phyloP scores from a whole-genome alignment of 2,797 vertebrate species.

The Microhierax caerulescens region DNA sequence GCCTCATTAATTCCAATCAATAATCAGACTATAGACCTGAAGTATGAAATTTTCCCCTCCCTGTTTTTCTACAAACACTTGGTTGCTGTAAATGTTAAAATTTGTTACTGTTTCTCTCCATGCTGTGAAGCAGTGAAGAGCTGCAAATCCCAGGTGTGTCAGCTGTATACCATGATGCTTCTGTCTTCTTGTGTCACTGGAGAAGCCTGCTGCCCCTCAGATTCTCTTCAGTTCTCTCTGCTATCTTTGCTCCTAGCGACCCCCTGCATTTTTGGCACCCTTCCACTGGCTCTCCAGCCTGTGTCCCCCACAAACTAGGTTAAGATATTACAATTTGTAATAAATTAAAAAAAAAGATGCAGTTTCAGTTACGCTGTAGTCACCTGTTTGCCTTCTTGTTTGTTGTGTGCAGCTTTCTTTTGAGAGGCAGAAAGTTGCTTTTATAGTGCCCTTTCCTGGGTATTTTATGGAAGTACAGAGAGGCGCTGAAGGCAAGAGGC shows the following conservation, averaged over 20 bases:
- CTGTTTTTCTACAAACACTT: not conserved
- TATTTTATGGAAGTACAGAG: not conserved
- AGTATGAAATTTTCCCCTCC: not conserved
- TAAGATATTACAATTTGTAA: rapidly evolving
- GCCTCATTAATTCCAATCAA: not conserved
- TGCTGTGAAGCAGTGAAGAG: not conserved
- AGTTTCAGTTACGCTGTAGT: not conserved
- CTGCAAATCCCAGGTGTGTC: not conserved
- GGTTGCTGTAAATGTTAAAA: not conserved
- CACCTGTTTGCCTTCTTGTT: not conserved
- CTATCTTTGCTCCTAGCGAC: not conserved
- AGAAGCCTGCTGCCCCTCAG: not conserved
- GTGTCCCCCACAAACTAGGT: not conserved
- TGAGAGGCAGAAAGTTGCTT: not conserved
- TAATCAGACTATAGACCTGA: not conserved
- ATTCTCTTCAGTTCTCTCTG: not conserved
- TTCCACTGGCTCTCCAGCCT: not conserved
- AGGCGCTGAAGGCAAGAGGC: not conserved
- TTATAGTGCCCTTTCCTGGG: not conserved
- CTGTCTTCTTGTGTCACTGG: rapidly evolving
- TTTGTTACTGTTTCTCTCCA: not conserved
- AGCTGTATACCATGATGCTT: not conserved
- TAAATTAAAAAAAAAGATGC: not conserved
- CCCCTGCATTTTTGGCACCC: not conserved
- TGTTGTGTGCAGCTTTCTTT: not conserved